Conservation (phyloP, 2,888 invertebrate species). For the Holacanthella duospinosa region DNA sequence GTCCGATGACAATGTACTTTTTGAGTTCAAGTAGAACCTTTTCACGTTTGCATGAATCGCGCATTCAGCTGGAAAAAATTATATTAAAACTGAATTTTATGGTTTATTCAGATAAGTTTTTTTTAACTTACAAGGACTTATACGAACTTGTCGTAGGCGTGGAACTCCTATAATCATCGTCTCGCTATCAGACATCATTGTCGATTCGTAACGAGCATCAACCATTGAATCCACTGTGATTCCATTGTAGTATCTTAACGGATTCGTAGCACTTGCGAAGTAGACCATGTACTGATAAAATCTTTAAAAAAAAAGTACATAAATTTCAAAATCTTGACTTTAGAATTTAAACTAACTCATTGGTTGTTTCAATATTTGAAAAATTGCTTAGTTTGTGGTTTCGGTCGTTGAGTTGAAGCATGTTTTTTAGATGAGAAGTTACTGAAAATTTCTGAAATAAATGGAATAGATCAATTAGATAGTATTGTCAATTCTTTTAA, state of each 20-base stretch:
- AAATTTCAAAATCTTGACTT: not conserved
- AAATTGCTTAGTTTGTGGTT: too few species aligned
- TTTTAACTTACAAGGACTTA: slow-evolving; percentile 9
- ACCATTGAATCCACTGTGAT: not conserved
- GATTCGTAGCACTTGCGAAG: slow-evolving; percentile 12
- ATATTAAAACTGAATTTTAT: not conserved
- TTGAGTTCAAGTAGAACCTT: not conserved
- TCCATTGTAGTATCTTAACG: slow-evolving; percentile 13
- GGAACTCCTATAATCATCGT: slow-evolving; percentile 22
- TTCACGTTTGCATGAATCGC: not conserved
- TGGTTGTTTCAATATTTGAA: too few species aligned
- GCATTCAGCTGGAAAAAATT: not conserved
- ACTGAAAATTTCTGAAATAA: not conserved
- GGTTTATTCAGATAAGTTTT: too few species aligned
- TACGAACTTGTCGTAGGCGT: slow-evolving; percentile 24
- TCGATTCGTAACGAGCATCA: not conserved
- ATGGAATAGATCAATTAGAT: not conserved
- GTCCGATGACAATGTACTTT: not conserved
- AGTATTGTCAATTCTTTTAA: not conserved
- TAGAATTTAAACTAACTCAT: not conserved
- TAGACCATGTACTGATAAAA: slow-evolving; percentile 16
- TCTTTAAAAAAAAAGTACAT: slow-evolving; percentile 5
- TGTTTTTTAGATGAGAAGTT: slow-evolving; percentile 9
- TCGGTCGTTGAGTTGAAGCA: slow-evolving; percentile 12
- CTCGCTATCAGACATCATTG: slow-evolving; percentile 13